Percentiles rank a stretch among this genome's conserved stretches.
Conservation (phyloP, 2,797 vertebrate genomes). For the Percopsis omiscomaycus region DNA sequence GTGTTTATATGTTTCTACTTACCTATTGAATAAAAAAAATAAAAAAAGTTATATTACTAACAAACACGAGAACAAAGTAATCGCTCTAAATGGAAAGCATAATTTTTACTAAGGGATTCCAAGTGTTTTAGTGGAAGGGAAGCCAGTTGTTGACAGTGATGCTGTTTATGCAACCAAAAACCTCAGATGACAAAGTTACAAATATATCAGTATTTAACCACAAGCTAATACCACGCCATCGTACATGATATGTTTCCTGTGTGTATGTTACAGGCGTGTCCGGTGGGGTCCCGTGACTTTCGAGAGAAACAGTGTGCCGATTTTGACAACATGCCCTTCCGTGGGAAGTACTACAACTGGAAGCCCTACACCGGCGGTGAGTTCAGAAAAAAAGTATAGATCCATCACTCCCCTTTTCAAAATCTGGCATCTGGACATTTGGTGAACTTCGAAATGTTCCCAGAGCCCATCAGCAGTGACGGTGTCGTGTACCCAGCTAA, state of each 20-base stretch:
- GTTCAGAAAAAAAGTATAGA: conserved; percentile 27
- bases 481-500: not conserved
- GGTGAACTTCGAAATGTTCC: not conserved
- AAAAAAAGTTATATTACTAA: not conserved
- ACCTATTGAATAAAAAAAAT: conserved; percentile 4
- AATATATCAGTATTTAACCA: conserved; percentile 13
- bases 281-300: conserved; percentile 89
- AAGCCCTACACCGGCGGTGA: conserved; percentile 98
- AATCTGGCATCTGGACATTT: not conserved
- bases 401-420: not conserved
- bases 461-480: too few relatives aligned
- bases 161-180: conserved; percentile 35
- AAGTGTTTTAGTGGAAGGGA: conserved; percentile 38
- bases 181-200: conserved; percentile 12
- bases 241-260: conserved; percentile 4
- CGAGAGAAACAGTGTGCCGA: conserved; percentile 97
- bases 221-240: conserved; percentile 20
- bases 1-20: conserved; percentile 53
- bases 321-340: conserved; percentile 96
- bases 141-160: conserved; percentile 35
- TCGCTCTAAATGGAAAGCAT: conserved; percentile 34
- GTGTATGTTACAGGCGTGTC: conserved; percentile 81
- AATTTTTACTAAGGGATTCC: conserved; percentile 28
- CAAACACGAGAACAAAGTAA: conserved; percentile 41
- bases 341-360: conserved; percentile 99